Base-by-base conservation (phyloP, 2,888 invertebrate species). In the Hypena proboscidalis region DNA sequence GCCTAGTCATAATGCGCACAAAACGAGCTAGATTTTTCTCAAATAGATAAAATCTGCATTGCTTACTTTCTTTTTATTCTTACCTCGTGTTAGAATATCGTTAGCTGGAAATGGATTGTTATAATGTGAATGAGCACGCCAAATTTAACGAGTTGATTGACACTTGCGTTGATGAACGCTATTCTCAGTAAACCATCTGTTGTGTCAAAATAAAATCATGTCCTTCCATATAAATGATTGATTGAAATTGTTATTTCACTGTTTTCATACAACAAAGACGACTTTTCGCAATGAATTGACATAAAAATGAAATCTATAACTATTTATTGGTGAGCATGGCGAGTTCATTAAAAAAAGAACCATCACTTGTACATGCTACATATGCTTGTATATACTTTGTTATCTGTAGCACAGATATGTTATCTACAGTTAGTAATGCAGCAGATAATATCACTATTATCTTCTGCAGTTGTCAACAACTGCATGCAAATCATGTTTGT, bases 151-250 rank as follows among this genome's bases (percentile, higher is more conserved):
- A 10, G 30, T 27, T 35, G 38, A 61, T 34, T 33, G 44, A 37
- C 33, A 33, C 35, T 34, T 42, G 33, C 9, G 20, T 17, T 10
- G 15, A 32, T 14, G 40, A 27, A 41, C 44, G 23, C 54, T 54
- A 41, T 66, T 47, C 59, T 49, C 33, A 50, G 48, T 21, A 11
- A 39, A 42, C 61, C 64, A 67, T 66, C 58, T 67, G 61, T 51
- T 48, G 13, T 7, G 39, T 34, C 31, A 44, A 11, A 4, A 40
- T 17, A 26, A 26, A 21, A 7, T 19, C 9, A 25, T 4, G 5
- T 30, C 30, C 22, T 23, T 22, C 15, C 5, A 17, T 25, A 25
- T 13, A 38, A 19, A 13, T 23, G 17, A 4, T 23, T 22, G n/a
- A 13, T 25, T 13, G 9, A 8, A 17, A n/a, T 7, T 4, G 3